phyloP scores from a whole-genome alignment of 2,797 vertebrate species.

The Peromyscus attwateri region DNA sequence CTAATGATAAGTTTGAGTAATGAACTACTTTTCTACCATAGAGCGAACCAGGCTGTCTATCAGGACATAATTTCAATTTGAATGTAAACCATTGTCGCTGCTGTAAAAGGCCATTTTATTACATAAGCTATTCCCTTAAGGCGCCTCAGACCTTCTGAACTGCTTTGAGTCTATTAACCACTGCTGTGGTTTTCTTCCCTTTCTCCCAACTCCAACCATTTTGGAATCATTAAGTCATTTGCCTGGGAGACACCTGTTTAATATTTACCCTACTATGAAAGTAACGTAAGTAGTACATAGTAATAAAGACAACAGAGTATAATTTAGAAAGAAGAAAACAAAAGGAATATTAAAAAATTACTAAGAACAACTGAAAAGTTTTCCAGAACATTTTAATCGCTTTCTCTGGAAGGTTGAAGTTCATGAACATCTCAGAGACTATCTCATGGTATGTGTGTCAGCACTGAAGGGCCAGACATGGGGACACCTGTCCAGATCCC shows the following conservation, averaged over 20 bases:
- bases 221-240: conserved; percentile 52
- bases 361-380: not conserved
- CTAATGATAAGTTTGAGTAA: conserved; percentile 32
- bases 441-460: accelerated
- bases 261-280: conserved; percentile 59
- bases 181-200: not conserved
- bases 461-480: not conserved
- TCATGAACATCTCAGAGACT: not conserved
- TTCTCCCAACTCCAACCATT: conserved; percentile 32
- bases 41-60: conserved; percentile 71
- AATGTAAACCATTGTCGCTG: conserved; percentile 75
- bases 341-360: not conserved
- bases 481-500: not conserved
- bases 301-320: not conserved
- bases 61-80: conserved; percentile 70
- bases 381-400: not conserved
- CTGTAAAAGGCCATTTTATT: conserved; percentile 77
- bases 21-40: conserved; percentile 72
- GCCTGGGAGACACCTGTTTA: conserved; percentile 65
- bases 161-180: conserved; percentile 68
- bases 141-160: conserved; percentile 46
- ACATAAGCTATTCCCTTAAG: conserved; percentile 66
- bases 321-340: not conserved
- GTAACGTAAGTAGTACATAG: not conserved
- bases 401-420: conserved; percentile 13